A percentile compares a stretch with the other conserved stretches of the same genome.
Evolutionary conservation across 2,113 vertebrate genomes (phyloP).

Genomic region (Oryzias celebensis): DNA sequence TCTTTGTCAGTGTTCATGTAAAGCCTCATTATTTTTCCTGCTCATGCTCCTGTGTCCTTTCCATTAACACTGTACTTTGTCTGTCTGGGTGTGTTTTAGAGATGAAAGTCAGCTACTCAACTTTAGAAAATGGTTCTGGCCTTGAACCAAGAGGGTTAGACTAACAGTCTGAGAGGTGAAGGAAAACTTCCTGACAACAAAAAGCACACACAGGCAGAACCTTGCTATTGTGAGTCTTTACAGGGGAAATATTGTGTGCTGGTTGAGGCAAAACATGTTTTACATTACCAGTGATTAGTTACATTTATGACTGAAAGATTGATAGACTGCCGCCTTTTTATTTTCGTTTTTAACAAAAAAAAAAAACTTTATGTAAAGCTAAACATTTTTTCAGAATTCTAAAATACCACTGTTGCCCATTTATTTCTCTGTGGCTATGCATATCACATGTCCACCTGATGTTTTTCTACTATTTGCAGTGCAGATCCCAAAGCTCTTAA

Average conservation of each 20-base stretch:
- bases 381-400: conserved; percentile 32
- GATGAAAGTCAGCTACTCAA: conserved; percentile 55
- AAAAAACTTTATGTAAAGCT: conserved; percentile 18
- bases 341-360: conserved; percentile 28
- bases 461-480: conserved; percentile 32
- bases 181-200: conserved; percentile 35
- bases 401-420: conserved; percentile 30
- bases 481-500: conserved; percentile 24
- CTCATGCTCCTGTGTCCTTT: not conserved
- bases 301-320: conserved; percentile 63
- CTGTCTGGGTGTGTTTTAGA: conserved; percentile 6
- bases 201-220: conserved; percentile 13
- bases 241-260: conserved; percentile 25
- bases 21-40: conserved; percentile 3
- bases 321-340: conserved; percentile 30
- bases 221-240: conserved; percentile 7
- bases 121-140: conserved; percentile 54
- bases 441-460: conserved; percentile 32
- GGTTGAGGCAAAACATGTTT: conserved; percentile 43
- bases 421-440: conserved; percentile 20
- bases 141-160: conserved; percentile 53
- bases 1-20: not conserved
- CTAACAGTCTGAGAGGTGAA: conserved; percentile 24
- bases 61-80: conserved; percentile 5
- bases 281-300: conserved; percentile 50